Conservation (phyloP, 2,797 vertebrate species). For the Valencia hispanica region DNA sequence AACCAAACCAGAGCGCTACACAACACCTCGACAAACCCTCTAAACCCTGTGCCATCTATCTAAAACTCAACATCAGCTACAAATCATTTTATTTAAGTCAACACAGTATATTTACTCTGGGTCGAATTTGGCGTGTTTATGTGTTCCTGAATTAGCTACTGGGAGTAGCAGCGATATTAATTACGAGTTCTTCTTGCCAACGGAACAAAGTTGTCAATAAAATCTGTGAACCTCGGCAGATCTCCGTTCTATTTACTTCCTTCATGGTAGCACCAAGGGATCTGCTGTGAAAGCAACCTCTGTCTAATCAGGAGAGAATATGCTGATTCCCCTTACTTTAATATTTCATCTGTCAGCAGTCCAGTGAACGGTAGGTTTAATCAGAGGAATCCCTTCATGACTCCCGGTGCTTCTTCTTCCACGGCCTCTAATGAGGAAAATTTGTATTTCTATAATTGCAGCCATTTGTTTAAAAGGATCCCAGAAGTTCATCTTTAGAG, state of each 20-base stretch:
- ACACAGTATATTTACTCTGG: conserved; percentile 53
- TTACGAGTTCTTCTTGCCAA: conserved; percentile 59
- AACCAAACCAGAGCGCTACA: neutral
- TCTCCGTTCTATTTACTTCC: conserved; percentile 56
- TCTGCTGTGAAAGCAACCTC: conserved; percentile 66
- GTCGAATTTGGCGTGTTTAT: conserved; percentile 38
- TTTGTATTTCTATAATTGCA: conserved; percentile 43
- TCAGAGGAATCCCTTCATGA: conserved; percentile 52
- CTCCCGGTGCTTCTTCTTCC: conserved; percentile 34
- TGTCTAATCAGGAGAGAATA: conserved; percentile 67
- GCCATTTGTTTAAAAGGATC: conserved; percentile 34
- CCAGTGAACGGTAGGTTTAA: conserved; percentile 46
- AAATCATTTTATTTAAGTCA: conserved; percentile 59
- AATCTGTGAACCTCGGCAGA: conserved; percentile 31
- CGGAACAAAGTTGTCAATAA: conserved; percentile 64
- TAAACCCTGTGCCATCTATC: neutral
- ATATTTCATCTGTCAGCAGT: conserved; percentile 41
- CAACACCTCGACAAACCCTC: neutral
- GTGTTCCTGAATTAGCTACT: conserved; percentile 51
- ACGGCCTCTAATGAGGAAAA: conserved; percentile 46
- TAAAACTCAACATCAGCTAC: conserved; percentile 28
- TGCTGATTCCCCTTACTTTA: conserved; percentile 55
- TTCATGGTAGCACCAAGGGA: conserved; percentile 46
- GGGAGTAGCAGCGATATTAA: conserved; percentile 62
- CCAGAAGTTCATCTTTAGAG: conserved; percentile 31